Percentiles rank a stretch among this genome's conserved stretches.
Evolutionary conservation across 2,113 vertebrate species (phyloP).

Genomic region (Osmerus mordax): DNA sequence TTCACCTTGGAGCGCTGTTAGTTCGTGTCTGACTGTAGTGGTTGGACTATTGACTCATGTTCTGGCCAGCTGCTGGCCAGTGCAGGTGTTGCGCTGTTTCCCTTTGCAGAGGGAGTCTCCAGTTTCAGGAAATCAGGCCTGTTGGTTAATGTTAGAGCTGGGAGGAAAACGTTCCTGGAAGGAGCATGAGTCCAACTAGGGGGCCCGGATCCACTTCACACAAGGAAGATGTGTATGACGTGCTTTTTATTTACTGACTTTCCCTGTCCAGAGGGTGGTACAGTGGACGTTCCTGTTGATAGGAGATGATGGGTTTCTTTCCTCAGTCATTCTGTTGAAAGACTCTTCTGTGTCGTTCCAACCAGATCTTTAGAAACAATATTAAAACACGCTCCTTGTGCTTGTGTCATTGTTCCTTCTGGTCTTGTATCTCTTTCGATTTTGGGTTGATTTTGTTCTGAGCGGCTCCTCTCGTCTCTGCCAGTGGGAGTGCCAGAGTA

Average conservation of each 20-base stretch:
- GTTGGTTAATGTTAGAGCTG: constrained; percentile 70
- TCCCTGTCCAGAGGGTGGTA: too few species aligned
- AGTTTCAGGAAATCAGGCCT: constrained; percentile 73
- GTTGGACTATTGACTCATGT: constrained; percentile 56
- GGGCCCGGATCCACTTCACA: constrained; percentile 13
- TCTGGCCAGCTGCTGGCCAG: constrained; percentile 52
- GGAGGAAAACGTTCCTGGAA: constrained; percentile 61
- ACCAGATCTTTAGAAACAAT: constrained; percentile 60
- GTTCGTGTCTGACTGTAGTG: constrained; percentile 38
- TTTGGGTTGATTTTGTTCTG: constrained; percentile 57
- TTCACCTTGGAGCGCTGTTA: constrained; percentile 22
- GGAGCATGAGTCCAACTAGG: constrained; percentile 47
- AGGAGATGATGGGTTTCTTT: background rate
- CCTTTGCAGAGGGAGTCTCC: constrained; percentile 68
- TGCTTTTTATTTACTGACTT: background rate
- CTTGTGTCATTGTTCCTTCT: constrained; percentile 63
- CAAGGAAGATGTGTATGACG: constrained; percentile 23
- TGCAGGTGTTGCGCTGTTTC: constrained; percentile 69
- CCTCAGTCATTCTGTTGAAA: constrained; percentile 27
- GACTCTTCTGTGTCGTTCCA: constrained; percentile 30
- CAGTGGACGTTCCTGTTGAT: too few species aligned
- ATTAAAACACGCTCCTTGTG: constrained; percentile 62
- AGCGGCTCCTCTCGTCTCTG: constrained; percentile 45
- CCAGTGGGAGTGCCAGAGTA: constrained; percentile 57
- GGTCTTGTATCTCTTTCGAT: constrained; percentile 54